phyloP scores from a whole-genome alignment of 2,888 invertebrate species.

The Sycophila texana region DNA sequence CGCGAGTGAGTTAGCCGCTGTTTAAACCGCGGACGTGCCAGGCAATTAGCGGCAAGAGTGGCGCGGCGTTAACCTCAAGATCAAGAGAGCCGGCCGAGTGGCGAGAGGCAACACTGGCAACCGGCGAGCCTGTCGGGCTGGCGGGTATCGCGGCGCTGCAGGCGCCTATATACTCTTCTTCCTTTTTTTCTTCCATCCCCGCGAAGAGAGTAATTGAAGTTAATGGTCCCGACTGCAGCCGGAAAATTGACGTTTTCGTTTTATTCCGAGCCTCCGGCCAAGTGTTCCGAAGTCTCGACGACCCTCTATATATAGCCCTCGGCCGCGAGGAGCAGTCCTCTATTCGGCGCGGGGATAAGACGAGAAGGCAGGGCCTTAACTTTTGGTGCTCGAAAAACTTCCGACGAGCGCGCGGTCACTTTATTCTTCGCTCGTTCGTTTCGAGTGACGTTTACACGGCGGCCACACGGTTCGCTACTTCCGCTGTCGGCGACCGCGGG shows the following conservation, averaged over 20 bases:
- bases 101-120: slow-evolving; percentile 14
- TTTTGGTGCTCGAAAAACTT: slow-evolving; percentile 42
- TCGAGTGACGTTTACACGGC: slow-evolving; percentile 23
- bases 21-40: no score
- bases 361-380: slow-evolving; percentile 11
- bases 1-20: no score
- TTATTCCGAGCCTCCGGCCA: slow-evolving; percentile 30
- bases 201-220: slow-evolving; percentile 45
- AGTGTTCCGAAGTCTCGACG: slow-evolving; percentile 9
- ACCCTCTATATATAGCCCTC: not conserved
- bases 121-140: slow-evolving; percentile 36
- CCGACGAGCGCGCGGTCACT: not conserved
- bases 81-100: no score
- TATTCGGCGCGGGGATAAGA: not conserved
- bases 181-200: not conserved
- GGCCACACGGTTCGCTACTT: slow-evolving; percentile 25
- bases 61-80: no score
- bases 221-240: slow-evolving; percentile 39
- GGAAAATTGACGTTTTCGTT: slow-evolving; percentile 51
- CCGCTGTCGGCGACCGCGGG: no score
- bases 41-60: no score
- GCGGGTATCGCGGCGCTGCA: slow-evolving; percentile 12
- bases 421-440: slow-evolving; percentile 10
- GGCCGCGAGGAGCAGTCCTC: not conserved
- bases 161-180: not conserved